phyloP scores from a whole-genome alignment of 2,113 vertebrate species.

The Neodontobutis hainanensis region DNA sequence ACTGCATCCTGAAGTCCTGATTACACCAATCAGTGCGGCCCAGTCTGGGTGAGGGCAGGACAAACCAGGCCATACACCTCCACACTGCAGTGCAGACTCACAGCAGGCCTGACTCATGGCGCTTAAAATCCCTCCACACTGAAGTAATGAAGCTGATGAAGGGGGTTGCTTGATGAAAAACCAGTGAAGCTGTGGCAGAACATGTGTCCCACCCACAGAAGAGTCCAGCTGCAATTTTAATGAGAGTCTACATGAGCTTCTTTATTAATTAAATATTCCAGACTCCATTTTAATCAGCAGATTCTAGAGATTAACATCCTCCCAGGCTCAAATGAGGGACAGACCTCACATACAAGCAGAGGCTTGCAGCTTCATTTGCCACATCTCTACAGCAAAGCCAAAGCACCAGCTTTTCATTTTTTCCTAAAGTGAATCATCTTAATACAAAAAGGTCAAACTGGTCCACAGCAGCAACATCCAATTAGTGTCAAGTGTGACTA shows the following conservation, averaged over 20 bases:
- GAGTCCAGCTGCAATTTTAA: constrained; percentile 60
- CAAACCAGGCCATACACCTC: constrained; percentile 59
- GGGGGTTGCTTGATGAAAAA: constrained; percentile 1
- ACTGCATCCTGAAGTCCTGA: constrained; percentile 66
- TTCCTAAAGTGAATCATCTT: constrained; percentile 66
- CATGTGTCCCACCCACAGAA: constrained; percentile 27
- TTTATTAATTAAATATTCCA: constrained; percentile 68
- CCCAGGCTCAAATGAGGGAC: constrained; percentile 32
- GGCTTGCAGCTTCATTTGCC: constrained; percentile 32
- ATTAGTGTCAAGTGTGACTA: constrained; percentile 79
- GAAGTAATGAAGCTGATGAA: constrained; percentile 30
- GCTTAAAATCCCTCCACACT: constrained; percentile 36
- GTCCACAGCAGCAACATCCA: constrained; percentile 74
- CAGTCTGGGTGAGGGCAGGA: constrained; percentile 51
- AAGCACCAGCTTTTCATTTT: constrained; percentile 53
- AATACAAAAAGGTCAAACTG: constrained; percentile 70
- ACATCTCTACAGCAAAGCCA: constrained; percentile 56
- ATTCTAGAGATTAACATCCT: constrained; percentile 60
- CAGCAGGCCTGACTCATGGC: constrained; percentile 58
- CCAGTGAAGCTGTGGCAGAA: constrained; percentile 26
- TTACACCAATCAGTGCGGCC: constrained; percentile 65
- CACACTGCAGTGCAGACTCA: constrained; percentile 51
- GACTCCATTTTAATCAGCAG: constrained; percentile 69
- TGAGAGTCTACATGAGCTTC: constrained; percentile 53
- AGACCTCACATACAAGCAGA: constrained; percentile 48